These are phyloP conservation scores for Psittacula derbiana DNA, from an alignment of 2,797 vertebrate species.

Conservation along the genomic window DNA sequence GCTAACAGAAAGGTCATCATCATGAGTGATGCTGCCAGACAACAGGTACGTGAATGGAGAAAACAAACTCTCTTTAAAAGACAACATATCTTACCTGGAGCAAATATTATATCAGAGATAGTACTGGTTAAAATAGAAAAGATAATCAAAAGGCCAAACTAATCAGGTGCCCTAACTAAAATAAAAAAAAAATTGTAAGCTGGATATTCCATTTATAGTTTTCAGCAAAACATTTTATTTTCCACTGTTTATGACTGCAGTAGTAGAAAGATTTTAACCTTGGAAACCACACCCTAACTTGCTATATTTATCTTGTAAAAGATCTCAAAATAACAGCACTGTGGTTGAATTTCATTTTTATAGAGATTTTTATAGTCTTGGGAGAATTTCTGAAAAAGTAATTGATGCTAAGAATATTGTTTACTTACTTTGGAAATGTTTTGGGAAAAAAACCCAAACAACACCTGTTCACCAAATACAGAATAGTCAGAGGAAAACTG, in stretches of 20 bases:
- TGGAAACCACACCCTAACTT: slow-evolving; percentile 74
- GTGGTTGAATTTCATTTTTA: slow-evolving; percentile 69
- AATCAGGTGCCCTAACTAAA: background rate
- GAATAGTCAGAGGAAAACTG: background rate
- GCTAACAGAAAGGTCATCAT: background rate
- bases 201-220: background rate
- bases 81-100: background rate
- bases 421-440: background rate
- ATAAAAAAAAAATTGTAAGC: background rate
- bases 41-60: background rate
- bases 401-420: background rate
- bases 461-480: background rate
- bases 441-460: background rate
- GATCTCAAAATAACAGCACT: slow-evolving; percentile 75
- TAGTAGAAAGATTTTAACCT: slow-evolving; percentile 61
- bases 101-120: background rate
- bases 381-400: slow-evolving; percentile 48
- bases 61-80: background rate
- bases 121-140: background rate
- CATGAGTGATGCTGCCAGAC: background rate
- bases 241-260: slow-evolving; percentile 57
- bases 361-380: slow-evolving; percentile 2
- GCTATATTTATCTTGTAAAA: slow-evolving; percentile 72
- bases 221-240: slow-evolving; percentile 58
- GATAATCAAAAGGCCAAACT: background rate